phyloP scores from a whole-genome alignment of 2,888 invertebrate genomes.

The Noctuana brunneofusca region DNA sequence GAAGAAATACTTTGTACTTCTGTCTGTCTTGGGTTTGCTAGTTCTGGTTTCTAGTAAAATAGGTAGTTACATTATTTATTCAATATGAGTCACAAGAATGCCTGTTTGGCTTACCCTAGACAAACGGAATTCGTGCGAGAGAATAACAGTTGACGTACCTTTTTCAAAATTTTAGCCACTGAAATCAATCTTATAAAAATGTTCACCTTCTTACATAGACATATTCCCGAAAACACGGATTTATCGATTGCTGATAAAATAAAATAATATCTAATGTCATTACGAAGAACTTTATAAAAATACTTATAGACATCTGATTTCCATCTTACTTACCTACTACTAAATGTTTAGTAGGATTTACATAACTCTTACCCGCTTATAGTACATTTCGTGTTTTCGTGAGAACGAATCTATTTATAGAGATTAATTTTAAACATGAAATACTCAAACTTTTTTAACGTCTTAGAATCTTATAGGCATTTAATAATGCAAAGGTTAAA shows the following conservation, averaged over 20 bases:
- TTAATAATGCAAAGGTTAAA: slow-evolving; percentile 29
- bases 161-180: slow-evolving; percentile 17
- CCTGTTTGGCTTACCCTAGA: slow-evolving; percentile 20
- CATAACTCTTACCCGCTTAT: background rate
- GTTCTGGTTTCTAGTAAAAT: slow-evolving; percentile 4
- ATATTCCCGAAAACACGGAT: slow-evolving; percentile 7
- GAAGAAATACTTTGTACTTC: slow-evolving; percentile 13
- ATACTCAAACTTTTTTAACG: slow-evolving; percentile 25
- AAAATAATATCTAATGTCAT: background rate
- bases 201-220: slow-evolving; percentile 9
- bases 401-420: slow-evolving; percentile 6
- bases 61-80: background rate
- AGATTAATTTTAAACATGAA: slow-evolving; percentile 26
- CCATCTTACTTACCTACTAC: no score
- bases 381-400: slow-evolving; percentile 16
- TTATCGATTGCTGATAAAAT: background rate
- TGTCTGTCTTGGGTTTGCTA: slow-evolving; percentile 30
- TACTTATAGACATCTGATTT: background rate
- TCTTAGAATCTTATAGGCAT: slow-evolving; percentile 29
- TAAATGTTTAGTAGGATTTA: background rate
- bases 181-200: slow-evolving; percentile 10
- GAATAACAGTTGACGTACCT: slow-evolving; percentile 39
- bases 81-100: background rate
- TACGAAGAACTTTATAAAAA: no score
- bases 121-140: slow-evolving; percentile 46